Percentiles rank a stretch among this genome's conserved stretches.
These are phyloP conservation scores for Monoplex corrugatus DNA, from an alignment of 2,888 invertebrate species.

Conservation along the genomic window DNA sequence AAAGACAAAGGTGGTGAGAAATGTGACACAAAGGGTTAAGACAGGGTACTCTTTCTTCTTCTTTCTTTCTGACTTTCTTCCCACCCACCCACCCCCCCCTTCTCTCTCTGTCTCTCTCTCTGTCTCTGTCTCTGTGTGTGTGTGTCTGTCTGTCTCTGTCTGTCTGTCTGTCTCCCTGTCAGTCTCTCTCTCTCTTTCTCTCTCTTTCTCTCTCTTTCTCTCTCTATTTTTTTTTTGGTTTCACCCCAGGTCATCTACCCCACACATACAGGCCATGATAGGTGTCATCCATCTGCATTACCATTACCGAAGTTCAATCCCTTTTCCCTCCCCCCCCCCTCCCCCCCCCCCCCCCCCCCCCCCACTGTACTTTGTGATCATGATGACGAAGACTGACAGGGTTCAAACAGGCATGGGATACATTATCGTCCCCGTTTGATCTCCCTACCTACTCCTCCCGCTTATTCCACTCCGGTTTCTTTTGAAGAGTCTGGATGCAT, in stretches of 20 bases:
- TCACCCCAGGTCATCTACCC: no score
- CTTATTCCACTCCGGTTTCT: neutral
- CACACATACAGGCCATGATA: neutral
- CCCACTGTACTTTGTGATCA: slow-evolving; percentile 10
- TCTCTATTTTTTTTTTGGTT: no score
- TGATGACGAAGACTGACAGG: neutral
- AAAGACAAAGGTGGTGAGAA: no score
- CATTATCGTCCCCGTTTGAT: slow-evolving; percentile 3
- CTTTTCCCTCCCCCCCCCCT: neutral
- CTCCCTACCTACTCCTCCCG: neutral
- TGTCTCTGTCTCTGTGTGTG: neutral
- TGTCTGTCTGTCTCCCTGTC: neutral
- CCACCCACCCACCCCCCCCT: no score
- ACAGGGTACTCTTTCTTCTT: no score
- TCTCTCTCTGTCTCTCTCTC: no score
- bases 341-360: no score
- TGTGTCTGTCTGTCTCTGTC: neutral
- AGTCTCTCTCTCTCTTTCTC: neutral
- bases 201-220: no score
- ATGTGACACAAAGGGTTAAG: no score
- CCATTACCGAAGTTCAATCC: neutral
- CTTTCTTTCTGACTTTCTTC: no score
- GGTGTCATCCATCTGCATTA: neutral
- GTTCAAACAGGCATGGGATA: neutral
- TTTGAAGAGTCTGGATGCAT: slow-evolving; percentile 20